Evolutionary conservation across 2,888 invertebrate genomes (phyloP), one percentile per base, ranked within the genome.

Genomic region (Anthophora plumipes): DNA sequence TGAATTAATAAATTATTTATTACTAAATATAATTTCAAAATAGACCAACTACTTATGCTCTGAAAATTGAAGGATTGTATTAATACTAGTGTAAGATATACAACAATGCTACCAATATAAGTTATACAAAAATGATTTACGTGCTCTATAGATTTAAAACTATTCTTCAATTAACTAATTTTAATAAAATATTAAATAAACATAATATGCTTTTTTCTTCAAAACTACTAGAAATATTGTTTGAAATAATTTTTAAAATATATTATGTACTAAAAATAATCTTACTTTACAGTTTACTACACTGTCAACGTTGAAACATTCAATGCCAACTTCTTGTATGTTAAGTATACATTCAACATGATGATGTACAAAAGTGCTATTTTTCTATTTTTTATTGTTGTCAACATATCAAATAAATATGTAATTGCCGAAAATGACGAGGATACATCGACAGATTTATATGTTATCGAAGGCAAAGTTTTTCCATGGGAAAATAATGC

Each of bases 381-480:
- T 61, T 79, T 55, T 17, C 11, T 81, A 43, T n/a, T 88, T 57
- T 64, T 88, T 17, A 25, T 86, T 48, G 60, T 84, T 71, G 60
- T 72, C n/a, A 82, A 55, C 22, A 67, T 60, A 8, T 80, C 71
- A 9, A 54, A 60, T 55, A 82, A 60, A 48, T 80, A 80, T 43
- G 83, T 78, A 63, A 75, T 31, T 25, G 91, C 91, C 1, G 92
- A 93, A 80, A 91, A 90, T 69, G 94, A 94, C 69, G 94, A 94
- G 31, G 94, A 93, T 73, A 92, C 93, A 52, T 94, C 95, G 39
- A 92, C 94, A 72, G 96, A 95, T 66, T 94, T 96, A 78, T 97
- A 97, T 91, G 94, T 95, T 48, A 97, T 98, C 60, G 98, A 98
- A 94, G 98, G 98, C 31, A 96, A 96, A 94, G 96, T 97, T 6